Evolutionary conservation across 2,888 invertebrate genomes (phyloP).

Genomic region (Platycnemis pennipes): DNA sequence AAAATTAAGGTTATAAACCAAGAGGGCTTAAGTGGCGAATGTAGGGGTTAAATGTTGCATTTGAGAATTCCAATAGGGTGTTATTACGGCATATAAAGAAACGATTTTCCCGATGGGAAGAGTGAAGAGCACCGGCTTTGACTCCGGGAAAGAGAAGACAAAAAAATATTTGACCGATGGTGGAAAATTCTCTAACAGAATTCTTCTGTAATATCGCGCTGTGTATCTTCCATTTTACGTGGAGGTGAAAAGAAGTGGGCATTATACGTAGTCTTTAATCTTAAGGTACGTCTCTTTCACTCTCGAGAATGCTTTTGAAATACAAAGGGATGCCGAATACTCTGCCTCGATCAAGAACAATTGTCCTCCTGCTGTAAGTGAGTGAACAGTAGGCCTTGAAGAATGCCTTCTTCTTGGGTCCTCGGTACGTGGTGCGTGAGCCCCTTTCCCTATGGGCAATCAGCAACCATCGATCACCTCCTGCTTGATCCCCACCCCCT

Average conservation of each 20-base stretch:
- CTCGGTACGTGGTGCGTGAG: not conserved
- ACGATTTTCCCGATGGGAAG: not conserved
- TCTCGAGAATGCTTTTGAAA: not conserved
- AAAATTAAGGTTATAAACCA: no score
- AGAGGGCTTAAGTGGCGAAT: no score
- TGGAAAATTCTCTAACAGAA: not conserved
- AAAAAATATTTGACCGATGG: not conserved
- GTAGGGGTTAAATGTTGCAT: no score
- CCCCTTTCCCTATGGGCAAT: not conserved
- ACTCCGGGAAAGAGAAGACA: not conserved
- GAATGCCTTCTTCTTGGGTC: not conserved
- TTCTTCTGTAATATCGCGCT: not conserved
- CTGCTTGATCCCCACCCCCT: not conserved
- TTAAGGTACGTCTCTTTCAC: not conserved
- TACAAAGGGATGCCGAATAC: not conserved
- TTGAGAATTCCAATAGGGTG: no score
- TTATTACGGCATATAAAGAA: not conserved
- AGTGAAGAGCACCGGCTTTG: not conserved
- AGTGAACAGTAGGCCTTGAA: conserved; percentile 16
- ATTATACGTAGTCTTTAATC: not conserved
- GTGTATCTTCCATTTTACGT: not conserved
- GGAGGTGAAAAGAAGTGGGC: not conserved
- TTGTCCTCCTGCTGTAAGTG: not conserved
- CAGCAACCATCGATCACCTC: not conserved
- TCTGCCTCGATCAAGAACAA: not conserved